phyloP scores from a whole-genome alignment of 2,797 vertebrate genomes.

The Spea hammondii region DNA sequence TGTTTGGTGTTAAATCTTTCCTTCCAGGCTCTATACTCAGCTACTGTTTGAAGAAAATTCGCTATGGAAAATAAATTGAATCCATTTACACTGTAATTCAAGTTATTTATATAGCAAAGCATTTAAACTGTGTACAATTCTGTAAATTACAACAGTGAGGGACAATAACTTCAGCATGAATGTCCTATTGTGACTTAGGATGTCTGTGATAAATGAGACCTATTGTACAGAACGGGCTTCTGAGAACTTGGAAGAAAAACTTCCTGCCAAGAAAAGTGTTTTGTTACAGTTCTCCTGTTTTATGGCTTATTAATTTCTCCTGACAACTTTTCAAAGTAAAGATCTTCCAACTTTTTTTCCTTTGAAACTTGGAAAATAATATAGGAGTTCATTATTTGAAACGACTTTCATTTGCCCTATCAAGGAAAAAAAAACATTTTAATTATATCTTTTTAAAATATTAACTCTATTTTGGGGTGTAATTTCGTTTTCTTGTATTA shows the following conservation, averaged over 20 bases:
- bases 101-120: not conserved
- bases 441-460: too few relatives aligned
- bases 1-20: constrained; percentile 21
- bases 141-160: not conserved
- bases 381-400: too few relatives aligned
- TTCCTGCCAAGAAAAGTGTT: not conserved
- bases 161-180: not conserved
- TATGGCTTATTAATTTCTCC: not conserved
- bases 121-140: not conserved
- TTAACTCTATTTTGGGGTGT: too few relatives aligned
- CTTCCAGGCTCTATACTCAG: not conserved
- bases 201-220: constrained; percentile 1
- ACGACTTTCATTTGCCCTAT: too few relatives aligned
- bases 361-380: too few relatives aligned
- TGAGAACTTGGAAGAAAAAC: constrained; percentile 2
- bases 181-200: not conserved
- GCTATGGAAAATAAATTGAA: constrained; percentile 7
- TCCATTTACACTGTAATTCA: not conserved
- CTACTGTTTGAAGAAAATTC: constrained; percentile 6
- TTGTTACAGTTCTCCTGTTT: not conserved
- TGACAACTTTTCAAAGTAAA: not conserved
- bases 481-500: too few relatives aligned
- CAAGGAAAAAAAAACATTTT: too few relatives aligned
- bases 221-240: constrained; percentile 1
- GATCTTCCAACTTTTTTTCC: not conserved